These are phyloP conservation scores for Fragum sueziense DNA, from an alignment of 2,888 invertebrate genomes.

Conservation along the genomic window DNA sequence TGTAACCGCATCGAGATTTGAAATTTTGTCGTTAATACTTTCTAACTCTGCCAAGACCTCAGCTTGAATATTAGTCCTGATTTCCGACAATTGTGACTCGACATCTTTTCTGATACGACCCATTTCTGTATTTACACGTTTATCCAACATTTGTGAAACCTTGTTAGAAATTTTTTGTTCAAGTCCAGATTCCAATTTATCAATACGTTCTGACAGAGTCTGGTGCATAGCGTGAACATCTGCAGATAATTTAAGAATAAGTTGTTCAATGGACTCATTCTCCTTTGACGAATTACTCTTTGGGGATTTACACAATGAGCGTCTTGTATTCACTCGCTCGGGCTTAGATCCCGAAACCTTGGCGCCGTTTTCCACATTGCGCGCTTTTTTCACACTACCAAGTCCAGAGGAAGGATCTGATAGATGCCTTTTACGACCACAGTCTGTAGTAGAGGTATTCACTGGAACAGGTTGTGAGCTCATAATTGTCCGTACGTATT, in stretches of 20 bases:
- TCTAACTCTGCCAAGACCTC: background rate
- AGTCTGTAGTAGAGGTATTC: too few species aligned
- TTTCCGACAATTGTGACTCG: background rate
- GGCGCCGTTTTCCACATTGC: too few species aligned
- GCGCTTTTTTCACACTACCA: too few species aligned
- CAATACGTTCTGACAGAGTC: background rate
- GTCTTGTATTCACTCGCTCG: too few species aligned
- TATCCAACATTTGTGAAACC: background rate
- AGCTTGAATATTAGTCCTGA: background rate
- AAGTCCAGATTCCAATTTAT: background rate
- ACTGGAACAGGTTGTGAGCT: too few species aligned
- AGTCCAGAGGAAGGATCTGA: too few species aligned
- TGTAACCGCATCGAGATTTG: background rate
- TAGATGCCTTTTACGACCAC: too few species aligned
- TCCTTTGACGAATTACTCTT: too few species aligned
- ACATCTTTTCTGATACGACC: background rate
- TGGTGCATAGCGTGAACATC: background rate
- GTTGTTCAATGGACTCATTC: background rate
- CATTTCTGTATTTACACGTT: constrained; percentile 11
- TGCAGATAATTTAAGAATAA: background rate
- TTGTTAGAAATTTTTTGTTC: background rate
- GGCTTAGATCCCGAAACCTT: too few species aligned
- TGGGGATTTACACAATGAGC: too few species aligned
- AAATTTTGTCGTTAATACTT: background rate
- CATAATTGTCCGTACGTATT: too few species aligned